Conservation (phyloP, 2,797 vertebrate genomes). For the Anabas testudineus region DNA sequence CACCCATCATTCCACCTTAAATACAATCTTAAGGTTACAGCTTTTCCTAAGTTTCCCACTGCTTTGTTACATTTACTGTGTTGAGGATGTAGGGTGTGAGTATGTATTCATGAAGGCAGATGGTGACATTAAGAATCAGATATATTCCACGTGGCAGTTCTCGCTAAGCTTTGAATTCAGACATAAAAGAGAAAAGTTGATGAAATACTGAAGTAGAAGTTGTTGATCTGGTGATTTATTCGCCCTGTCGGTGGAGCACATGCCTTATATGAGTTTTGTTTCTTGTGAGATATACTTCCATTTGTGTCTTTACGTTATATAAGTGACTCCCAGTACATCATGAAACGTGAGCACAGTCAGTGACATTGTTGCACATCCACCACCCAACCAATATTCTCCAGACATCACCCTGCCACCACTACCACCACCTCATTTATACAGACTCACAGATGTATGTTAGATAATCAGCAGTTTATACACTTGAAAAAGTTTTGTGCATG, state of each 20-base stretch:
- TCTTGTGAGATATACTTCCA: slow-evolving; percentile 5
- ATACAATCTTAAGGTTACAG: background rate
- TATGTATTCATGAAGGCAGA: slow-evolving; percentile 56
- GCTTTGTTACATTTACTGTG: slow-evolving; percentile 24
- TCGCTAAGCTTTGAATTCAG: slow-evolving; percentile 73
- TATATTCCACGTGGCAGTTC: slow-evolving; percentile 64
- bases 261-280: slow-evolving; percentile 51
- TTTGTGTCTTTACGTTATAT: slow-evolving; percentile 20
- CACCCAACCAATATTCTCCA: background rate
- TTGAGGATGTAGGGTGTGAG: slow-evolving; percentile 54
- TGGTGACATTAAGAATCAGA: slow-evolving; percentile 64
- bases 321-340: slow-evolving; percentile 43
- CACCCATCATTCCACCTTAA: background rate
- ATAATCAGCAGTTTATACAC: slow-evolving; percentile 34
- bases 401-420: slow-evolving; percentile 2
- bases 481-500: slow-evolving; percentile 33
- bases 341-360: slow-evolving; percentile 13
- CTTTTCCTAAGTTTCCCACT: background rate
- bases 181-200: slow-evolving; percentile 76
- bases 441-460: slow-evolving; percentile 23
- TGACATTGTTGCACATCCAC: too few relatives aligned
- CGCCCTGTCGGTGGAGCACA: slow-evolving; percentile 25
- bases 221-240: slow-evolving; percentile 67
- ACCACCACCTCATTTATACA: slow-evolving; percentile 21
- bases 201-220: slow-evolving; percentile 51